Evolutionary conservation across 2,113 vertebrate genomes (phyloP).

Genomic region (Psilopsiagon aurifrons): DNA sequence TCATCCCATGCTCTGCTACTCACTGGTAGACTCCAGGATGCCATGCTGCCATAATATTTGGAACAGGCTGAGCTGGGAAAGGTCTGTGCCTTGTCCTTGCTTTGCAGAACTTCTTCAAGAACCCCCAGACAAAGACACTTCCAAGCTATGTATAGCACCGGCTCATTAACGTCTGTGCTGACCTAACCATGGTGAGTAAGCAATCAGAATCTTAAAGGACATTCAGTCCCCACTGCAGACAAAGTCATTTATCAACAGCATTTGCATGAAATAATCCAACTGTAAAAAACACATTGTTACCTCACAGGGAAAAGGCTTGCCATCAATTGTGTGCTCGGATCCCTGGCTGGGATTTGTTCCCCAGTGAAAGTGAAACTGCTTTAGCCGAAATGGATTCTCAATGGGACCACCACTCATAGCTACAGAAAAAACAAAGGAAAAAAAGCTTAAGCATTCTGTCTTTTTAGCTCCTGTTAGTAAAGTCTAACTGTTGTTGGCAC

Average conservation of each 20-base stretch:
- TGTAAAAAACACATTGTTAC: slow-evolving; percentile 60
- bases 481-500: neutral
- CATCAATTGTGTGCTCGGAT: slow-evolving; percentile 91
- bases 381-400: slow-evolving; percentile 88
- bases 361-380: slow-evolving; percentile 98
- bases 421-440: slow-evolving; percentile 33
- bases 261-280: neutral
- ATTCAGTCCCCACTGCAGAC: neutral
- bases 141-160: neutral
- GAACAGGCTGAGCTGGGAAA: neutral
- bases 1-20: neutral
- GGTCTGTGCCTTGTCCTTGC: neutral
- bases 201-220: neutral
- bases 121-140: neutral
- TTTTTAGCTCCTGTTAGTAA: neutral
- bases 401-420: slow-evolving; percentile 90
- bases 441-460: neutral
- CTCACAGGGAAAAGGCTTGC: slow-evolving; percentile 88
- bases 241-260: neutral
- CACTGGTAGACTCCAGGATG: neutral
- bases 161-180: neutral
- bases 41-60: no score
- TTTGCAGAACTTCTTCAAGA: neutral
- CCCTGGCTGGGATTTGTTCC: slow-evolving; percentile 85
- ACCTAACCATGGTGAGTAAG: neutral